Percentiles rank a stretch among this genome's conserved stretches.
These are phyloP conservation scores for Suricata suricatta DNA, from an alignment of 2,113 vertebrate species.

Conservation along the genomic window DNA sequence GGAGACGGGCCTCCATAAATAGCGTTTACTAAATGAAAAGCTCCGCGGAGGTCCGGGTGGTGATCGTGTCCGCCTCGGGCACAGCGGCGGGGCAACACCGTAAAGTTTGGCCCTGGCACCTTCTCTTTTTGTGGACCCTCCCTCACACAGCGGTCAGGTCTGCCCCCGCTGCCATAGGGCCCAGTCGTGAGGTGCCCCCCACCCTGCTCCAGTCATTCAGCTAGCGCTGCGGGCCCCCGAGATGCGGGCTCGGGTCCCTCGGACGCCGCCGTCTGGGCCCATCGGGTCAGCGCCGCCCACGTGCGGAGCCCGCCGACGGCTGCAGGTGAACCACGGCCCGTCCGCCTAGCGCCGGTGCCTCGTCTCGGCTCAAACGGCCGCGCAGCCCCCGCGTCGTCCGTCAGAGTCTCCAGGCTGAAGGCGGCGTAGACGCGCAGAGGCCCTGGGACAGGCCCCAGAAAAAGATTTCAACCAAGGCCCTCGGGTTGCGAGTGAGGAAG, in stretches of 20 bases:
- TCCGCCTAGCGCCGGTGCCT: neutral
- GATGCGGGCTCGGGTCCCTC: neutral
- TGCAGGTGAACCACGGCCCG: rapidly evolving
- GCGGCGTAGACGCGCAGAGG: neutral
- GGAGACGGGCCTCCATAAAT: neutral
- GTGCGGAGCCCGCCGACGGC: neutral
- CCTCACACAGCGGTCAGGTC: neutral
- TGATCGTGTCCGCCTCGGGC: neutral
- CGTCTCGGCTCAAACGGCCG: neutral
- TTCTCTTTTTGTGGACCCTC: neutral
- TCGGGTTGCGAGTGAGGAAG: neutral
- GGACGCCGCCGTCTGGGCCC: neutral
- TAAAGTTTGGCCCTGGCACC: neutral
- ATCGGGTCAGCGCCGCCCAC: rapidly evolving
- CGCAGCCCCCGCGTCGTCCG: neutral
- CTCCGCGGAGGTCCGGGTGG: neutral
- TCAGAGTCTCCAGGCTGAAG: neutral
- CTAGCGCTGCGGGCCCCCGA: neutral
- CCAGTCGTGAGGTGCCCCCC: neutral
- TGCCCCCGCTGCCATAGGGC: neutral
- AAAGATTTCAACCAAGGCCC: neutral
- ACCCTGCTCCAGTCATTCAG: neutral
- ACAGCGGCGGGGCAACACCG: neutral
- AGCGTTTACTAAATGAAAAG: neutral
- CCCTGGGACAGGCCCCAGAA: neutral